phyloP scores from a whole-genome alignment of 2,113 vertebrate species.

The Malaclemys terrapin region DNA sequence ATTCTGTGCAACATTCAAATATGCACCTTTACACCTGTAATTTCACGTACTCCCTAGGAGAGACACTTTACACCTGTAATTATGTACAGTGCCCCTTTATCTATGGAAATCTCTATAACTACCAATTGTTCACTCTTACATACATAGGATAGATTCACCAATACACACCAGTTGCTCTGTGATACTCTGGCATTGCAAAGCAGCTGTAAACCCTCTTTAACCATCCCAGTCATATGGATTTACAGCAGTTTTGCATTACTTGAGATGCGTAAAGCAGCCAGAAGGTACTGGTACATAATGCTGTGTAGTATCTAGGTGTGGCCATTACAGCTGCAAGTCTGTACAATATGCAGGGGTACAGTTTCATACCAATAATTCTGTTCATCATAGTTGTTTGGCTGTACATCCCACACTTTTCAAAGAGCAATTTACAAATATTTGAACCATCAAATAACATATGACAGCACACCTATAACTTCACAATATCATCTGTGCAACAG shows the following conservation, averaged over 20 bases:
- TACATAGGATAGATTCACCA: background rate
- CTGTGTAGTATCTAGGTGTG: background rate
- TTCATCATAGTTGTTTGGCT: background rate
- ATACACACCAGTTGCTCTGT: background rate
- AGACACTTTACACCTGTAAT: background rate
- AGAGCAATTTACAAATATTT: background rate
- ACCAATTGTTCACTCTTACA: rapidly evolving
- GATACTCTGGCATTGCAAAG: background rate
- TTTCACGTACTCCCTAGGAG: background rate
- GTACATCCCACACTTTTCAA: background rate
- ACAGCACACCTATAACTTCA: background rate
- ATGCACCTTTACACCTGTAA: background rate
- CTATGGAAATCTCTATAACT: background rate
- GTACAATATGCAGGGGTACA: background rate
- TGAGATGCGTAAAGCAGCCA: background rate
- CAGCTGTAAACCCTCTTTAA: background rate
- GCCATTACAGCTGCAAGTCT: background rate
- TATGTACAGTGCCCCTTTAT: background rate
- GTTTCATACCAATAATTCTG: background rate
- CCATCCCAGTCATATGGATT: background rate
- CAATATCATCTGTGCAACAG: background rate
- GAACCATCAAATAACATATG: background rate
- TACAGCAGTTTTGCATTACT: background rate
- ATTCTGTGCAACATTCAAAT: background rate
- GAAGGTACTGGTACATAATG: background rate